Conservation (phyloP, 2,113 vertebrate genomes). For the Percopsis transmontana region DNA sequence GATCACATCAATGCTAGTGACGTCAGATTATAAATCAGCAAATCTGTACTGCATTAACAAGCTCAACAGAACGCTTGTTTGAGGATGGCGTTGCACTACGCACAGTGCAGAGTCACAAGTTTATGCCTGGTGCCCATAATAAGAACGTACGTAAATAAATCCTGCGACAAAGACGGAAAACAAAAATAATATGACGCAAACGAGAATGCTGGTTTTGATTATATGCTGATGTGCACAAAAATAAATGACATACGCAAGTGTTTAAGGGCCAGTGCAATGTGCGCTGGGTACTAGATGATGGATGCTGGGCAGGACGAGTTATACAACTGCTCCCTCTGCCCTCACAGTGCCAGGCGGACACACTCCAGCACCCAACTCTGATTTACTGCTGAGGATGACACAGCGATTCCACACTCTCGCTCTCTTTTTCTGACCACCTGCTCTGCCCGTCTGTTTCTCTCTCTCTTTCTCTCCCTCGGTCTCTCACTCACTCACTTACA, state of each 20-base stretch:
- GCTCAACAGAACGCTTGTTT: neutral
- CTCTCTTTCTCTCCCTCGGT: conserved; percentile 41
- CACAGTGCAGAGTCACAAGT: neutral
- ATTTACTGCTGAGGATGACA: conserved; percentile 78
- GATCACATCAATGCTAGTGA: conserved; percentile 1
- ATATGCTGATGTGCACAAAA: neutral
- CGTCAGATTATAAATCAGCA: neutral
- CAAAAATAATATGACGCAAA: neutral
- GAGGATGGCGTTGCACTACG: neutral
- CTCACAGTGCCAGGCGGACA: conserved; percentile 61
- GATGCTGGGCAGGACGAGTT: conserved; percentile 66
- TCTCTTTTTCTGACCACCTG: conserved; percentile 54
- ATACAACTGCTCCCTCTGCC: conserved; percentile 69
- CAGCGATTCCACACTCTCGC: conserved; percentile 72
- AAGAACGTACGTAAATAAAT: neutral
- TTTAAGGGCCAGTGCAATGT: conserved; percentile 32
- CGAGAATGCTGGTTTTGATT: too few species aligned
- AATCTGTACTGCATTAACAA: conserved; percentile 1
- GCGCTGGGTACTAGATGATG: conserved; percentile 52
- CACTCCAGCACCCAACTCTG: conserved; percentile 66
- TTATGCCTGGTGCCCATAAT: neutral
- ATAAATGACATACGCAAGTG: conserved; percentile 2
- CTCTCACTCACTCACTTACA: conserved; percentile 46
- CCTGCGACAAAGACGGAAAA: neutral
- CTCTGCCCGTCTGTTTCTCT: too few species aligned